phyloP scores from a whole-genome alignment of 2,113 vertebrate species.

The Megatriorchis doriae region DNA sequence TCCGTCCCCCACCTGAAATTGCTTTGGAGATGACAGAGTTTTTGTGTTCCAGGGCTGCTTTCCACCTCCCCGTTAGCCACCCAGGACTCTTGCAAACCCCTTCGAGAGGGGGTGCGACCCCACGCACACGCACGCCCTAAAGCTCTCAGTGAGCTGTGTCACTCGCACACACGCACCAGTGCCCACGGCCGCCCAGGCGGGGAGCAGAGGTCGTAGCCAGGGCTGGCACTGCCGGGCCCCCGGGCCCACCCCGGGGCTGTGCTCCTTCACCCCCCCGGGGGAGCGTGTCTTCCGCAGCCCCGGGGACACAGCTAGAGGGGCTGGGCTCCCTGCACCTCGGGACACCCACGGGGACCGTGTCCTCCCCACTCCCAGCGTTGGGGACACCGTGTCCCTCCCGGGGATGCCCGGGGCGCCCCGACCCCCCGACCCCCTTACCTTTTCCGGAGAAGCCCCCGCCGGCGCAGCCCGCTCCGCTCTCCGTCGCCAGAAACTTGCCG shows the following conservation, averaged over 20 bases:
- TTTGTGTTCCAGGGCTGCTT: not conserved
- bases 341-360: not conserved
- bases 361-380: not conserved
- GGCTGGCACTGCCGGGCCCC: not conserved
- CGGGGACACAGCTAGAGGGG: not conserved
- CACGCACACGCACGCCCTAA: fast-evolving
- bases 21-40: not conserved
- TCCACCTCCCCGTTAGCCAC: not conserved
- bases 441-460: not conserved
- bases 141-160: not conserved
- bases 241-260: too few species aligned
- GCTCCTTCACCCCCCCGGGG: not conserved
- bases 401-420: not conserved
- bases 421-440: not conserved
- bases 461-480: not conserved
- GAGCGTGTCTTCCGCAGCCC: fast-evolving
- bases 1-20: not conserved
- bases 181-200: too few species aligned
- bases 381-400: not conserved
- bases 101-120: too few species aligned
- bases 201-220: not conserved
- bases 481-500: not conserved
- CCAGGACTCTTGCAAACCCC: not conserved
- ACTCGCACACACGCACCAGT: fast-evolving
- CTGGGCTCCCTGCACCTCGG: not conserved